These are phyloP conservation scores for Luscinia megarhynchos DNA, from an alignment of 2,797 vertebrate species.

Conservation along the genomic window DNA sequence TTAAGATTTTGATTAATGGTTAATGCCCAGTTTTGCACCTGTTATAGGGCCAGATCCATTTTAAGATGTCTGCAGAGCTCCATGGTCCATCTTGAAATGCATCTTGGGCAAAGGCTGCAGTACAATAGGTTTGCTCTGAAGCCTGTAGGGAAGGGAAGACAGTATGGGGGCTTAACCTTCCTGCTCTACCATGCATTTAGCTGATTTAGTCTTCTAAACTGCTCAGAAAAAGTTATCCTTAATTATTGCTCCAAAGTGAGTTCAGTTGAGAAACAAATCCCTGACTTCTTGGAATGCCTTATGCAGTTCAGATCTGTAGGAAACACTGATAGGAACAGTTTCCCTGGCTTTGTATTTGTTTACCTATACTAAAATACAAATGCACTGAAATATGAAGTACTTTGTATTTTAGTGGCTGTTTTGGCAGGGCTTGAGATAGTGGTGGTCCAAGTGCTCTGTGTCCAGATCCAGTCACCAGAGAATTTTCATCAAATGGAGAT, in stretches of 20 bases:
- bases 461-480: conserved; percentile 27
- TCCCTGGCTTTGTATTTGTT: background rate
- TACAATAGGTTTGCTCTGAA: background rate
- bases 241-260: background rate
- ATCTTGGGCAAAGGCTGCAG: background rate
- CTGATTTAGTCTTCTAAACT: background rate
- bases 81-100: background rate
- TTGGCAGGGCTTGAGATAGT: background rate
- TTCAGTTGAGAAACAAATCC: conserved; percentile 16
- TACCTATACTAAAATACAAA: background rate
- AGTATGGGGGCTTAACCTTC: background rate
- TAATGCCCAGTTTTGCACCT: background rate
- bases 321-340: background rate
- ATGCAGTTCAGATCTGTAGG: background rate
- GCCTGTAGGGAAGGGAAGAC: background rate
- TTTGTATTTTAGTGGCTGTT: background rate
- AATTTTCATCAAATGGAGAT: background rate
- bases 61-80: background rate
- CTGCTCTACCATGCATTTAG: background rate
- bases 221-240: background rate
- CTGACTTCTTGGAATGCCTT: conserved; percentile 15
- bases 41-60: background rate
- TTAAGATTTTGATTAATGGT: background rate
- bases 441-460: background rate
- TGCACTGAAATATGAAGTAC: background rate